phyloP scores from a whole-genome alignment of 2,113 vertebrate genomes.

The Osmerus mordax region DNA sequence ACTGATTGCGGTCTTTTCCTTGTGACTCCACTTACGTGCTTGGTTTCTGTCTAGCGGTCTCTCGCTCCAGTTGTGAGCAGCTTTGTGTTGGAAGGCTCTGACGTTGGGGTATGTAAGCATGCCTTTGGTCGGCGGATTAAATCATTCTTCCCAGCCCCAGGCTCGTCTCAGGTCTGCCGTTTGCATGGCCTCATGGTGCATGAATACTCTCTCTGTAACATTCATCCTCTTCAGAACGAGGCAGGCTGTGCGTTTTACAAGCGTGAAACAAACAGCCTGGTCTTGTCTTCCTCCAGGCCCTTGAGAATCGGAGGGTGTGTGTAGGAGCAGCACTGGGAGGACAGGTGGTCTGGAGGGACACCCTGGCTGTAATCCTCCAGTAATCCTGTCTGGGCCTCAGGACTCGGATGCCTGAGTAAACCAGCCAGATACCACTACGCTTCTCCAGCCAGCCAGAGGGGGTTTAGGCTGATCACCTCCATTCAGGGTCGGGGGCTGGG shows the following conservation, averaged over 20 bases:
- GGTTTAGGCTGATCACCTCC: background rate
- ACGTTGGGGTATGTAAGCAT: constrained; percentile 11
- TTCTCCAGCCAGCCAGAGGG: background rate
- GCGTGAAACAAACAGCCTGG: no score
- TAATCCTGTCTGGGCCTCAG: constrained; percentile 16
- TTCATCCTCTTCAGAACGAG: background rate
- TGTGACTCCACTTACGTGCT: constrained; percentile 16
- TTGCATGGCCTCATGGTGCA: background rate
- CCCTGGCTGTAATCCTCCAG: constrained; percentile 14
- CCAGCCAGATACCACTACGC: constrained; percentile 20
- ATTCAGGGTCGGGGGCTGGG: no score
- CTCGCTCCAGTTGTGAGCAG: constrained; percentile 12
- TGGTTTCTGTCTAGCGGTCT: constrained; percentile 34
- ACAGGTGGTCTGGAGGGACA: background rate
- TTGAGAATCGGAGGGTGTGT: no score
- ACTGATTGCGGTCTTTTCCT: constrained; percentile 3
- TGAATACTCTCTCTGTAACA: background rate
- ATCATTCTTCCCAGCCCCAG: constrained; percentile 3
- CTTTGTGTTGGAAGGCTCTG: constrained; percentile 23
- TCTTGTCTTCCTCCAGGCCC: no score
- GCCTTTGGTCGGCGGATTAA: constrained; percentile 26
- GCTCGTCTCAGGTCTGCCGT: background rate
- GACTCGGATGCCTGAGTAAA: constrained; percentile 9
- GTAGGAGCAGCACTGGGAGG: no score
- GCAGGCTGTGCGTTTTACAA: no score